Evolutionary conservation across 2,888 invertebrate species (phyloP).

Genomic region (Drosophila paranaensis): DNA sequence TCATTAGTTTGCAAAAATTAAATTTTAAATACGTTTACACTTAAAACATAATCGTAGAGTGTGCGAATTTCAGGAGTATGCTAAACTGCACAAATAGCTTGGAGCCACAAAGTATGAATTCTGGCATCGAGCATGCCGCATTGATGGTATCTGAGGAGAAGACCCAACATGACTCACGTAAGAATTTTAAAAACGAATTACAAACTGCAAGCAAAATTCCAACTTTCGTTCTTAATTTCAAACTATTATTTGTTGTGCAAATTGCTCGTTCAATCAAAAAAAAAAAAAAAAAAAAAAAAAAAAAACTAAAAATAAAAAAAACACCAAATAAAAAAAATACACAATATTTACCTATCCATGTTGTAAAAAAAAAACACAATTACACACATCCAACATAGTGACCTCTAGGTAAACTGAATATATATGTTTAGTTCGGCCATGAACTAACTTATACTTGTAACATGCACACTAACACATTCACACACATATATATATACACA

Average conservation of each 20-base stretch:
- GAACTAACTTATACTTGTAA: conserved; percentile 42
- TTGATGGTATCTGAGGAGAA: conserved; percentile 92
- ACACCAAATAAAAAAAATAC: conserved; percentile 33
- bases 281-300: conserved; percentile 22
- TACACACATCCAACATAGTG: conserved; percentile 28
- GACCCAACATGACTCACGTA: conserved; percentile 92
- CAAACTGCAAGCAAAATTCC: conserved; percentile 47
- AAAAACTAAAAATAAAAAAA: conserved; percentile 16
- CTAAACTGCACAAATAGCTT: conserved; percentile 97
- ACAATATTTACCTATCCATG: conserved; percentile 46
- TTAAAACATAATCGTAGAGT: conserved; percentile 86
- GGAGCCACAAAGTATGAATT: conserved; percentile 93
- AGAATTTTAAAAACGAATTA: conserved; percentile 84
- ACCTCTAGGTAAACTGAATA: conserved; percentile 52
- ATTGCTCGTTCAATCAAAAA: conserved; percentile 67
- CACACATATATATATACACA: conserved; percentile 15
- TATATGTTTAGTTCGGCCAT: conserved; percentile 42
- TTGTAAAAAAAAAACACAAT: conserved; percentile 36
- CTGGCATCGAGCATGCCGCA: conserved; percentile 90
- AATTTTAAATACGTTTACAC: conserved; percentile 84
- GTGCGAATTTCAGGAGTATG: conserved; percentile 93
- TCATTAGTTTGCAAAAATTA: conserved; percentile 78
- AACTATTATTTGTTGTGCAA: conserved; percentile 73
- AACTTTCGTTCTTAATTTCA: conserved; percentile 54
- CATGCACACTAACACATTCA: conserved; percentile 25